phyloP scores from a whole-genome alignment of 2,888 invertebrate species.

The Platycheirus rosarum region DNA sequence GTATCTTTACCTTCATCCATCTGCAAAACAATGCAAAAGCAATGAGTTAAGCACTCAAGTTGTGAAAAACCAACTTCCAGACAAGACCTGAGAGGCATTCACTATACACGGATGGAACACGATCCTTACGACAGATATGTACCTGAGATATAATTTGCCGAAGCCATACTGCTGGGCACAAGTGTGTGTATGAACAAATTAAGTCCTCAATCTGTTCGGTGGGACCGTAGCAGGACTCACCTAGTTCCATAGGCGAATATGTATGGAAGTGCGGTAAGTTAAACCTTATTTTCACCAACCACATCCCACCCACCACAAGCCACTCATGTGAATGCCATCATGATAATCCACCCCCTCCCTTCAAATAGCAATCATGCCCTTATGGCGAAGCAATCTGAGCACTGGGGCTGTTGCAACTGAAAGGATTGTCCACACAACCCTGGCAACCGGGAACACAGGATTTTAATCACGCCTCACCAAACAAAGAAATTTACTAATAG shows the following conservation, averaged over 20 bases:
- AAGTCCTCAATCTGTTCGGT: constrained; percentile 44
- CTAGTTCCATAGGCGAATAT: background rate
- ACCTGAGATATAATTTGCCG: constrained; percentile 18
- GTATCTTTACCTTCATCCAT: background rate
- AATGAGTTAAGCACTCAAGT: constrained; percentile 9
- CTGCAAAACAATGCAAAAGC: background rate
- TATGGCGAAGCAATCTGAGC: constrained; percentile 40
- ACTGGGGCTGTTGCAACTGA: constrained; percentile 35
- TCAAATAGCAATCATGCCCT: constrained; percentile 58
- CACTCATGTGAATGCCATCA: constrained; percentile 65
- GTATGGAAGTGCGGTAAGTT: constrained; percentile 9
- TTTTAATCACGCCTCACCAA: constrained; percentile 73
- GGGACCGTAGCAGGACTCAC: constrained; percentile 18
- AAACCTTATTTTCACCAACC: constrained; percentile 25
- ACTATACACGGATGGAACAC: background rate
- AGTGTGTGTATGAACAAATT: constrained; percentile 46
- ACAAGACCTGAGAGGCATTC: background rate
- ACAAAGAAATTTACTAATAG: constrained; percentile 74
- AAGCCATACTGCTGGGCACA: constrained; percentile 35
- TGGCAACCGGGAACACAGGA: constrained; percentile 46
- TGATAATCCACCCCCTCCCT: constrained; percentile 43
- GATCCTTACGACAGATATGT: background rate
- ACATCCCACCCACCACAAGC: constrained; percentile 48
- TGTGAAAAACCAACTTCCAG: background rate
- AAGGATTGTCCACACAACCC: constrained; percentile 64